phyloP scores from a whole-genome alignment of 1,140 invertebrate species.

The Drosophila ercepeae region DNA sequence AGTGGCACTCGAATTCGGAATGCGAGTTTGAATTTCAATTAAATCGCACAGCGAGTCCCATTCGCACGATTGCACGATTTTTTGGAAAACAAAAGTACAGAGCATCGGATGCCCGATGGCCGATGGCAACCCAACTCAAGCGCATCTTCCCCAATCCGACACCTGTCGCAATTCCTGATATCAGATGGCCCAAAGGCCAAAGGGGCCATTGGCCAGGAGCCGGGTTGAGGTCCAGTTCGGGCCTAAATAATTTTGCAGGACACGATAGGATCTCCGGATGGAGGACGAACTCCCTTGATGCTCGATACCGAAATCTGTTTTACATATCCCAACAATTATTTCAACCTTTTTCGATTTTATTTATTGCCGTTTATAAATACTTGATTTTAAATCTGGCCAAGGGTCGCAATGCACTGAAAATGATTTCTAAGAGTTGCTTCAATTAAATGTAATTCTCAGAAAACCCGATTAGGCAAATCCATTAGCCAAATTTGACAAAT shows the following conservation, averaged over 20 bases:
- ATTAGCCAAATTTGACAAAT: slow-evolving; percentile 42
- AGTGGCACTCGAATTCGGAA: slow-evolving; percentile 34
- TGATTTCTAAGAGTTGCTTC: neutral
- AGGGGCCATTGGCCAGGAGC: neutral
- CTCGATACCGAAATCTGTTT: slow-evolving; percentile 40
- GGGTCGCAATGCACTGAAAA: slow-evolving; percentile 1
- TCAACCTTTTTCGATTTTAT: slow-evolving; percentile 49
- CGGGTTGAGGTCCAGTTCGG: neutral
- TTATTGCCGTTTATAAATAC: slow-evolving; percentile 53
- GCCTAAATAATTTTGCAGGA: slow-evolving; percentile 11
- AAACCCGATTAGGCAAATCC: too few relatives aligned
- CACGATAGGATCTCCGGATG: slow-evolving; percentile 4
- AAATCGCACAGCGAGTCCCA: slow-evolving; percentile 39
- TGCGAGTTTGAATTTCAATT: slow-evolving; percentile 67
- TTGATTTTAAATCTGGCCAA: slow-evolving; percentile 35
- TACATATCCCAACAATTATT: slow-evolving; percentile 63
- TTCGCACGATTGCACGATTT: slow-evolving; percentile 28
- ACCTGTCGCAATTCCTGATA: slow-evolving; percentile 57
- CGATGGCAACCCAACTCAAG: slow-evolving; percentile 56
- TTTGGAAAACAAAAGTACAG: neutral
- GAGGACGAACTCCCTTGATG: slow-evolving; percentile 10
- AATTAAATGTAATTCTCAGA: too few relatives aligned
- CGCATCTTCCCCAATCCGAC: slow-evolving; percentile 57
- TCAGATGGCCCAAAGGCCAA: slow-evolving; percentile 41
- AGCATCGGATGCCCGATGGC: neutral